These are phyloP conservation scores for Epinephelus moara DNA, from an alignment of 2,113 vertebrate genomes.

Conservation along the genomic window DNA sequence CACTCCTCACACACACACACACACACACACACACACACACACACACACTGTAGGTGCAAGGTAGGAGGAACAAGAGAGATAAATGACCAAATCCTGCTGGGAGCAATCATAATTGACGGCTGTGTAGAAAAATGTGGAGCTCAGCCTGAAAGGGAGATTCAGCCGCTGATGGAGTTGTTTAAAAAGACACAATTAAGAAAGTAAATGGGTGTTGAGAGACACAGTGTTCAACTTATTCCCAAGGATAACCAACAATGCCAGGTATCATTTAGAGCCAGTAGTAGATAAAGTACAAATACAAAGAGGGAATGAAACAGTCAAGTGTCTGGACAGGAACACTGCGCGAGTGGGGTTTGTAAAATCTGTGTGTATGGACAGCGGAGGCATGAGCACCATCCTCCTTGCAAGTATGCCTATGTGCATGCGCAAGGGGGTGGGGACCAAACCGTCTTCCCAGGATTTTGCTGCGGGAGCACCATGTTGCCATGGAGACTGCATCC, in stretches of 20 bases:
- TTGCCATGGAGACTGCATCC: conserved; percentile 88
- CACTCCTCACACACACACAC: background rate
- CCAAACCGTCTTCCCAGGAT: conserved; percentile 69
- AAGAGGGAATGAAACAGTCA: background rate
- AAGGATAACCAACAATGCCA: background rate
- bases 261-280: background rate
- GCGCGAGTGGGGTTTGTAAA: background rate
- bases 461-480: conserved; percentile 81
- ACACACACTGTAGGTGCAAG: conserved; percentile 14
- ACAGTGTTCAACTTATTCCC: conserved; percentile 6
- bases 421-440: conserved; percentile 63
- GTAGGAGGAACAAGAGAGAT: background rate
- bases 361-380: background rate
- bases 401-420: conserved; percentile 27
- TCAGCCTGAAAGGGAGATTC: background rate
- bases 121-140: conserved; percentile 22
- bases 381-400: conserved; percentile 23
- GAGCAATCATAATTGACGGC: conserved; percentile 25
- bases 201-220: background rate
- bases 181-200: background rate
- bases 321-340: background rate
- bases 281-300: background rate
- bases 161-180: background rate
- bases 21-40: conserved; percentile 1
- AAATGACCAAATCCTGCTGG: conserved; percentile 22